Conservation (phyloP, 2,888 invertebrate genomes). For the Cerastoderma edule region DNA sequence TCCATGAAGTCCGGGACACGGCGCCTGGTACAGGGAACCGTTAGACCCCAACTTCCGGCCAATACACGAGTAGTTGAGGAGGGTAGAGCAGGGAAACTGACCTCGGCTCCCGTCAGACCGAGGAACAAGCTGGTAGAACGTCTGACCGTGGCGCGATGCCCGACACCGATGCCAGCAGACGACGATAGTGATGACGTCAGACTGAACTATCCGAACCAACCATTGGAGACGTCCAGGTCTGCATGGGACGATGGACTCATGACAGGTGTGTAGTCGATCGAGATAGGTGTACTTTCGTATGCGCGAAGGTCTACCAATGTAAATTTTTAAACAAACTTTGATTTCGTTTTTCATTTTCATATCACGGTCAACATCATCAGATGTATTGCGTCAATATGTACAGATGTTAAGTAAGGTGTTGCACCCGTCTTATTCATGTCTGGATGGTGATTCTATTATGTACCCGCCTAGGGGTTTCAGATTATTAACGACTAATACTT, state of each 20-base stretch:
- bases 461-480: no score
- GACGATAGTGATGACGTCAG: constrained; percentile 13
- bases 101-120: constrained; percentile 25
- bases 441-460: no score
- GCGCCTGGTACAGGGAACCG: constrained; percentile 21
- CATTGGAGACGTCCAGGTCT: constrained; percentile 34
- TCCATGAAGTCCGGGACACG: constrained; percentile 27
- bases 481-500: no score
- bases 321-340: no score
- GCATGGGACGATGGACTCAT: constrained; percentile 34
- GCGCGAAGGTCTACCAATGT: no score
- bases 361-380: no score
- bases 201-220: constrained; percentile 8
- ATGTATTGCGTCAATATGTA: no score
- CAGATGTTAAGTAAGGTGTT: no score
- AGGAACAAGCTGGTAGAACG: constrained; percentile 19
- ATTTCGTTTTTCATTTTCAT: no score
- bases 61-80: constrained; percentile 44
- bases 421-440: no score
- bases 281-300: no score
- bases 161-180: constrained; percentile 49
- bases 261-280: constrained; percentile 4
- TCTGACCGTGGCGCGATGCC: constrained; percentile 23
- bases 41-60: constrained; percentile 43
- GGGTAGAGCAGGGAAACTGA: not conserved